A percentile compares a stretch with the other conserved stretches of the same genome.
Conservation (phyloP, 35 echinoderm and acorn worm species). For the Heliocidaris tuberculata region DNA sequence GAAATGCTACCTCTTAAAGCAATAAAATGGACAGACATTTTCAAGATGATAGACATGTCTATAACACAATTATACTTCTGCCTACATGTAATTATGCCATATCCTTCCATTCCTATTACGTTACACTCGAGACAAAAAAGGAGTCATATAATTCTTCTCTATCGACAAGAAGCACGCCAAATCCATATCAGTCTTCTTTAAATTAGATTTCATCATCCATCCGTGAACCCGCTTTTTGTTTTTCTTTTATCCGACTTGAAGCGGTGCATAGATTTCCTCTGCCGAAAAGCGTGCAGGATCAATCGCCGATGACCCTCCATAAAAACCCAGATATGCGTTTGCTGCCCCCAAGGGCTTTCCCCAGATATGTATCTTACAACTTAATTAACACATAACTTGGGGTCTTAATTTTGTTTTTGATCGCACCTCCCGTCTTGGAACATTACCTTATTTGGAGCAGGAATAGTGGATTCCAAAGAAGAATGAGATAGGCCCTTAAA, state of each 20-base stretch:
- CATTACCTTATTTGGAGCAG: background rate
- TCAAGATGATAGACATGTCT: background rate
- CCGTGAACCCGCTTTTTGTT: background rate
- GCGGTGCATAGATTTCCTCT: background rate
- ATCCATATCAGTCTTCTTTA: background rate
- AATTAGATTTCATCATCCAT: background rate
- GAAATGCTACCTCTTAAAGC: background rate
- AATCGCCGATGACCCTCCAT: conserved; percentile 1
- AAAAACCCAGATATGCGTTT: conserved; percentile 14
- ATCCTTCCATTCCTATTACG: background rate
- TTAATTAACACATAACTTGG: conserved; percentile 9
- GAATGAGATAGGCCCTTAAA: background rate
- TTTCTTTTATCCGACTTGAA: background rate
- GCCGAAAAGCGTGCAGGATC: background rate
- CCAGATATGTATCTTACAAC: conserved; percentile 23
- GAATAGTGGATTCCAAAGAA: background rate
- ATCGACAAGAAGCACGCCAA: conserved; percentile 9
- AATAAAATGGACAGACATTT: background rate
- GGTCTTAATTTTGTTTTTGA: conserved; percentile 19
- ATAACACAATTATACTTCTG: conserved; percentile 4
- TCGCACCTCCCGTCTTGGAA: background rate
- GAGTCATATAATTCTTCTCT: background rate
- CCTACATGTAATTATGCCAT: background rate
- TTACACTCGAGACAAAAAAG: background rate
- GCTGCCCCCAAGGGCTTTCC: background rate